Evolutionary conservation across 1,140 invertebrate genomes (phyloP).

Genomic region (Neotoxoptera formosana): DNA sequence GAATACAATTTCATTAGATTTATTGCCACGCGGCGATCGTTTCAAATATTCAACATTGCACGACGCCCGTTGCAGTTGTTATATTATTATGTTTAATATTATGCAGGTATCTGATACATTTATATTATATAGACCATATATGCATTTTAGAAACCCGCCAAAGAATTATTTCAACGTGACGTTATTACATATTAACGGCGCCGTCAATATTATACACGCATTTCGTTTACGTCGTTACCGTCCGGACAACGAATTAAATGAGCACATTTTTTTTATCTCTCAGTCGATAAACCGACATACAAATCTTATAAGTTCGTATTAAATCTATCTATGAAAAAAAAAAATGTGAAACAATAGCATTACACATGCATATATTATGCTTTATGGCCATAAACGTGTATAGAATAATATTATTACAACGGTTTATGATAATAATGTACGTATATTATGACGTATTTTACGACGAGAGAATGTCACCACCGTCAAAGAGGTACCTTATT

Average conservation of each 20-base stretch:
- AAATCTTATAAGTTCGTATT: no score
- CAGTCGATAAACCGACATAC: no score
- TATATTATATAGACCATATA: slow-evolving; percentile 19
- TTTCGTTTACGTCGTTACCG: not conserved
- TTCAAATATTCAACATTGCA: slow-evolving; percentile 17
- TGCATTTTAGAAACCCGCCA: not conserved
- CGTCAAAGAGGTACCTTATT: no score
- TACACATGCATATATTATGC: no score
- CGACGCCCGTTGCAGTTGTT: not conserved
- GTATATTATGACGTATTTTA: no score
- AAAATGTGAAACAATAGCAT: no score
- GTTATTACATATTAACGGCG: not conserved
- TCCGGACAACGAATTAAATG: not conserved
- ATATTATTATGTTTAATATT: not conserved
- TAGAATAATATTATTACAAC: no score
- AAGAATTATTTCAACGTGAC: slow-evolving; percentile 22
- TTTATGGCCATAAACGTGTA: no score
- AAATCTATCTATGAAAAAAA: no score
- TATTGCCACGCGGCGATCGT: not conserved
- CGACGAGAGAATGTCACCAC: no score
- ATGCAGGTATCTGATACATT: not conserved
- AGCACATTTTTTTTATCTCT: not conserved
- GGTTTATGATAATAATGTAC: no score
- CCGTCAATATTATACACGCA: not conserved
- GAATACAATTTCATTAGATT: slow-evolving; percentile 30